Evolutionary conservation across 2,113 vertebrate genomes (phyloP).

Genomic region (Vanacampus margaritifer): DNA sequence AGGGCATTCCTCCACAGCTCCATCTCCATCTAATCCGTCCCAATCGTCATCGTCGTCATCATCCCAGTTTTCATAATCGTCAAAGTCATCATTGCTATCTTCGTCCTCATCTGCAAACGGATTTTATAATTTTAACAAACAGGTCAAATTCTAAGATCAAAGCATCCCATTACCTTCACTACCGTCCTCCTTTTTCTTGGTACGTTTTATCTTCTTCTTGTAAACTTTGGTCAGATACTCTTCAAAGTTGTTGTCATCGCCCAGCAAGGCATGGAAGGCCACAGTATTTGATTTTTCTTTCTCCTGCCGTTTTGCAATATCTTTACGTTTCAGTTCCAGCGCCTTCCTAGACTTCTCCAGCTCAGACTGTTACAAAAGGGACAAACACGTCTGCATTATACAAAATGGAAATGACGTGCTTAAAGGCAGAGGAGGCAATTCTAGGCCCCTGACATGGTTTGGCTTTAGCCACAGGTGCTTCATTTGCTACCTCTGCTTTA

Average conservation of each 20-base stretch:
- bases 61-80: constrained; percentile 73
- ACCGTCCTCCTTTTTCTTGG: constrained; percentile 67
- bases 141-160: neutral
- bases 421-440: too few species aligned
- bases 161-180: constrained; percentile 37
- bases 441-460: too few species aligned
- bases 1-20: constrained; percentile 77
- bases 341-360: constrained; percentile 73
- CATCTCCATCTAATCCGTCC: constrained; percentile 51
- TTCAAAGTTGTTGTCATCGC: constrained; percentile 82
- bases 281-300: constrained; percentile 72
- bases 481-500: too few species aligned
- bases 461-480: too few species aligned
- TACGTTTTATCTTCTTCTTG: constrained; percentile 78
- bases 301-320: constrained; percentile 80
- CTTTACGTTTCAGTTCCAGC: constrained; percentile 76
- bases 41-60: constrained; percentile 59
- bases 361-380: constrained; percentile 62
- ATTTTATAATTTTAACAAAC: neutral
- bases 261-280: constrained; percentile 77
- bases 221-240: constrained; percentile 82
- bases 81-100: constrained; percentile 75
- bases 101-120: constrained; percentile 72
- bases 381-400: neutral
- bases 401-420: neutral